phyloP scores from a whole-genome alignment of 2,113 vertebrate genomes.

The Murina feae region DNA sequence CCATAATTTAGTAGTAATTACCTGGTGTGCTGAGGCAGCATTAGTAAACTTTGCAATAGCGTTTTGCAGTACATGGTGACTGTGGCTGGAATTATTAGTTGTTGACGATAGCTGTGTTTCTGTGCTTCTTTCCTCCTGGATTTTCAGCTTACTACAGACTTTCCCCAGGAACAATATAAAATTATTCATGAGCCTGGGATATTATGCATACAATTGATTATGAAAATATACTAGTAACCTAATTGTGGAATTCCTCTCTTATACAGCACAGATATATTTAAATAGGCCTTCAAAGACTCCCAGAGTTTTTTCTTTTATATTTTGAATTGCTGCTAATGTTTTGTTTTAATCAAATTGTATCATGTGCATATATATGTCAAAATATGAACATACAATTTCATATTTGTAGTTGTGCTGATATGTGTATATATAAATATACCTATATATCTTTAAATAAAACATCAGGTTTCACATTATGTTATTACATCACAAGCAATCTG shows the following conservation, averaged over 20 bases:
- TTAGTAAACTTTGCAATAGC: not conserved
- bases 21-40: not conserved
- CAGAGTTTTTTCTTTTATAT: conserved; percentile 36
- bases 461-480: not conserved
- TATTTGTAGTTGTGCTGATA: not conserved
- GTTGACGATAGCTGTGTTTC: not conserved
- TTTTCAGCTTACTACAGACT: conserved; percentile 62
- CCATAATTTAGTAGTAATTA: not conserved
- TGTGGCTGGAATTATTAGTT: not conserved
- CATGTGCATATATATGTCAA: conserved; percentile 43
- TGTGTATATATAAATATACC: not conserved
- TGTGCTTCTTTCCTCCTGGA: not conserved
- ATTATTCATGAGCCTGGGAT: conserved; percentile 68
- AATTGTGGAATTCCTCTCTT: conserved; percentile 66
- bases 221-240: conserved; percentile 68
- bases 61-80: not conserved
- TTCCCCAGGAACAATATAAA: conserved; percentile 58
- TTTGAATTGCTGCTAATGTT: conserved; percentile 39
- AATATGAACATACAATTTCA: conserved; percentile 7
- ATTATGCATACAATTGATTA: conserved; percentile 71
- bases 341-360: conserved; percentile 46
- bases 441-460: not conserved
- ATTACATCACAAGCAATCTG: not conserved
- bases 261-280: conserved; percentile 66
- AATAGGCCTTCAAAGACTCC: conserved; percentile 62